A percentile compares a stretch with the other conserved stretches of the same genome.
Conservation (phyloP, 1,140 invertebrate genomes). For the Listronotus bonariensis region DNA sequence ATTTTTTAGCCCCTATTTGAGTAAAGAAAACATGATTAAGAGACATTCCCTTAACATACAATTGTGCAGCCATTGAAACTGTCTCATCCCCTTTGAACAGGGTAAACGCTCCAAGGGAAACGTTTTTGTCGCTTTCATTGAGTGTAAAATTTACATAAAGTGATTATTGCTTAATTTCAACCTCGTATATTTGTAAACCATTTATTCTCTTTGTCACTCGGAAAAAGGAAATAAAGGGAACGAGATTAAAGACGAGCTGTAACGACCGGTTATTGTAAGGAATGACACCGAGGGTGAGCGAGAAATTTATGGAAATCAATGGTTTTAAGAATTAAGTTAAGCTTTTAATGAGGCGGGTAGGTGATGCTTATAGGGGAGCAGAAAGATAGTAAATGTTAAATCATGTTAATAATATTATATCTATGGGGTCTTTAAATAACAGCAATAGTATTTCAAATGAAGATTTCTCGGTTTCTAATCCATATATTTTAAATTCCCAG, state of each 20-base stretch:
- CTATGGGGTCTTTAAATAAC: no score
- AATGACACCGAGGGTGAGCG: constrained; percentile 22
- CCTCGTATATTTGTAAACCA: constrained; percentile 31
- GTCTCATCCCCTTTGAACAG: constrained; percentile 10
- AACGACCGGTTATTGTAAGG: constrained; percentile 27
- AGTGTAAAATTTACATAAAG: constrained; percentile 36
- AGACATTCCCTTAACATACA: no score
- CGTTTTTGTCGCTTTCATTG: constrained; percentile 19
- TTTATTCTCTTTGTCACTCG: constrained; percentile 23
- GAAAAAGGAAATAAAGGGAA: constrained; percentile 21
- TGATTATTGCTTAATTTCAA: constrained; percentile 37
- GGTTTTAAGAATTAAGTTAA: constrained; percentile 2
- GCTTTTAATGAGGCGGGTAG: no score
- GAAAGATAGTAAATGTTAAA: no score
- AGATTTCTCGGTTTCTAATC: no score
- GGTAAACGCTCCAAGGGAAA: constrained; percentile 9
- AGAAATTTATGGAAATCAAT: constrained; percentile 27
- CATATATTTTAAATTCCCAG: no score
- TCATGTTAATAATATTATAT: no score
- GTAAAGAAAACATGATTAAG: no score
- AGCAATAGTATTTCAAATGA: no score
- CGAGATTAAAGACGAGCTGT: constrained; percentile 21
- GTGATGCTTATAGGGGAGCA: no score
- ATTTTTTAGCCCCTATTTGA: no score
- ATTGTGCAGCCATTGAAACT: background rate